Evolutionary conservation across 1,140 invertebrate species (phyloP).

Genomic region (Zaprionus ornatus): DNA sequence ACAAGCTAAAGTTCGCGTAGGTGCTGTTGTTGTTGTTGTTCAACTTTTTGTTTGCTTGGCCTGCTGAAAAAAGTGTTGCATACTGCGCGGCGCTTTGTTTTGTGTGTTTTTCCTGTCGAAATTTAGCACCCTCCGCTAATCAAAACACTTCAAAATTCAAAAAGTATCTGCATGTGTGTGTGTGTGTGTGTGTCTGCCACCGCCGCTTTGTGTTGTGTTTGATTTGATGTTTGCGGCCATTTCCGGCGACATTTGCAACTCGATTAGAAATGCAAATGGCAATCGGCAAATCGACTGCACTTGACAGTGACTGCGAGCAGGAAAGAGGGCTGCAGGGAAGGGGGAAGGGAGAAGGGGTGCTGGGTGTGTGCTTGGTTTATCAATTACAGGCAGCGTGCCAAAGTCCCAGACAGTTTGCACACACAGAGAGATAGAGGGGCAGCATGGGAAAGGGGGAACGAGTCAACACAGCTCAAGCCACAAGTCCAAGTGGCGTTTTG

Average conservation of each 20-base stretch:
- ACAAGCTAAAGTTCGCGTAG: conserved; percentile 17
- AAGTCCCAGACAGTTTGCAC: conserved; percentile 31
- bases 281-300: conserved; percentile 53
- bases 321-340: background rate
- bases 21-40: conserved; percentile 10
- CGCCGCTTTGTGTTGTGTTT: conserved; percentile 15
- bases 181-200: background rate
- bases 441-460: no score
- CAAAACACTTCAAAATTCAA: conserved; percentile 27
- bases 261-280: conserved; percentile 70
- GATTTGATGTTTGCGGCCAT: conserved; percentile 46
- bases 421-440: no score
- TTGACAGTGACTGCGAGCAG: background rate
- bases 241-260: conserved; percentile 56
- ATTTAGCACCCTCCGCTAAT: conserved; percentile 37
- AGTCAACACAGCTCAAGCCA: conserved; percentile 37
- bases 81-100: conserved; percentile 44
- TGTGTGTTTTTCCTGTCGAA: conserved; percentile 43
- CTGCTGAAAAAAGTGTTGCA: conserved; percentile 46
- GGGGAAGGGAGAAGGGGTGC: background rate
- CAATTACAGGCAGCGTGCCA: conserved; percentile 44
- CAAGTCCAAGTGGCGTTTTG: conserved; percentile 28
- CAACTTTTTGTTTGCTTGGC: conserved; percentile 36
- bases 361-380: conserved; percentile 25
- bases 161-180: background rate